phyloP scores from a whole-genome alignment of 2,888 invertebrate genomes.

The Sarcophaga carnaria region DNA sequence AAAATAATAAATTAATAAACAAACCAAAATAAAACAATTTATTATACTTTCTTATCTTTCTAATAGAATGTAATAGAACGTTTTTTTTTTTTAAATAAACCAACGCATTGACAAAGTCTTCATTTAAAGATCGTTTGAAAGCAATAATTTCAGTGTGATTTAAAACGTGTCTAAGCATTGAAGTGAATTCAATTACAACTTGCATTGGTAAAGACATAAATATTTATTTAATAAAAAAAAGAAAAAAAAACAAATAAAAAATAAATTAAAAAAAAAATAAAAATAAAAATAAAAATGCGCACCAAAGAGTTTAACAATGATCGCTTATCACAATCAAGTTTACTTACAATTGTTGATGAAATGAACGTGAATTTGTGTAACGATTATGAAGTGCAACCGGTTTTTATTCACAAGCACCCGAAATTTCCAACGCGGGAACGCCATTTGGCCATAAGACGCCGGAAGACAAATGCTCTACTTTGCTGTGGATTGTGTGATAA shows the following conservation, averaged over 20 bases:
- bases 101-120: conserved; percentile 32
- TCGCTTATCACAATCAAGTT: background rate
- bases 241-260: background rate
- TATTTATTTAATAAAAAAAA: conserved; percentile 13
- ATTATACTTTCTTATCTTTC: conserved; percentile 34
- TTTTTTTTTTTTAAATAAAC: background rate
- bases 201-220: background rate
- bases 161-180: conserved; percentile 22
- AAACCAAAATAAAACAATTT: conserved; percentile 21
- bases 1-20: background rate
- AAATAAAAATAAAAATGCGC: conserved; percentile 47
- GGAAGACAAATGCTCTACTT: conserved; percentile 77
- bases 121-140: background rate
- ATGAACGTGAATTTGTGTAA: conserved; percentile 69
- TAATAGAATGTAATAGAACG: background rate
- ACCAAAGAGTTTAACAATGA: conserved; percentile 13
- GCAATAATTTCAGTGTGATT: conserved; percentile 33
- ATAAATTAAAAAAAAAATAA: background rate
- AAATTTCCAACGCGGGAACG: conserved; percentile 87
- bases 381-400: conserved; percentile 79
- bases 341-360: conserved; percentile 55
- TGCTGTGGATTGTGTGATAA: conserved; percentile 39
- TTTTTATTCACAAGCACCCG: conserved; percentile 83
- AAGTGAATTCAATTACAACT: conserved; percentile 18
- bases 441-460: conserved; percentile 86